A percentile compares a stretch with the other conserved stretches of the same genome.
phyloP scores from a whole-genome alignment of 2,797 vertebrate species.

The Eospalax fontanierii region DNA sequence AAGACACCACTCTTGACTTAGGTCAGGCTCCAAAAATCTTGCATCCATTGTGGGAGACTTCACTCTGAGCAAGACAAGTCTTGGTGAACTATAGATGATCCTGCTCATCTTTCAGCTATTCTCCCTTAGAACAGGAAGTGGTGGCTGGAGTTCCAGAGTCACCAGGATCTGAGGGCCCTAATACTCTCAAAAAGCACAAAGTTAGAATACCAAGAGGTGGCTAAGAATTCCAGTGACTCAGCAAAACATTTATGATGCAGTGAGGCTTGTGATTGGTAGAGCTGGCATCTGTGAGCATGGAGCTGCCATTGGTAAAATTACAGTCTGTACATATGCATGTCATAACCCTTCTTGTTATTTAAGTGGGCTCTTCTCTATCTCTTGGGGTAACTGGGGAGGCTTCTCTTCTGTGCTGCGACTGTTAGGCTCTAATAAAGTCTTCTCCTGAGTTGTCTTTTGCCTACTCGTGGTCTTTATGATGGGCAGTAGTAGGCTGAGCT shows the following conservation, averaged over 20 bases:
- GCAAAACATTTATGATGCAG: neutral
- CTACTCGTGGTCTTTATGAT: neutral
- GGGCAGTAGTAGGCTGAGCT: too few species aligned
- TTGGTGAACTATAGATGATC: neutral
- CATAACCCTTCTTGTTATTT: neutral
- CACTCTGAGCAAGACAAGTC: neutral
- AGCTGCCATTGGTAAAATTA: neutral
- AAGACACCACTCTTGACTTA: neutral
- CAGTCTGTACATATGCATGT: neutral
- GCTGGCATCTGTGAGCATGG: neutral
- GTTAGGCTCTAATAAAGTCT: neutral
- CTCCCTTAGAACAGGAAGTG: neutral
- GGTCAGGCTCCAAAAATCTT: neutral
- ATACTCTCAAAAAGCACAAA: neutral
- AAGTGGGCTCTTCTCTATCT: neutral
- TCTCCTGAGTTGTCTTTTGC: neutral
- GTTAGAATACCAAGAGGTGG: neutral
- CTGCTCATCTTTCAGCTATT: neutral
- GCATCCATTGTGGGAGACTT: neutral
- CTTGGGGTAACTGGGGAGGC: neutral
- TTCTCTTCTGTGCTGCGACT: neutral
- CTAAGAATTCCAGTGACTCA: neutral
- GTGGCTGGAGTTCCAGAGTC: neutral
- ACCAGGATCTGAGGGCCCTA: neutral
- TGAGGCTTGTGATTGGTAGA: neutral